phyloP scores from a whole-genome alignment of 1,140 invertebrate genomes.

The Diorhabda elongata region DNA sequence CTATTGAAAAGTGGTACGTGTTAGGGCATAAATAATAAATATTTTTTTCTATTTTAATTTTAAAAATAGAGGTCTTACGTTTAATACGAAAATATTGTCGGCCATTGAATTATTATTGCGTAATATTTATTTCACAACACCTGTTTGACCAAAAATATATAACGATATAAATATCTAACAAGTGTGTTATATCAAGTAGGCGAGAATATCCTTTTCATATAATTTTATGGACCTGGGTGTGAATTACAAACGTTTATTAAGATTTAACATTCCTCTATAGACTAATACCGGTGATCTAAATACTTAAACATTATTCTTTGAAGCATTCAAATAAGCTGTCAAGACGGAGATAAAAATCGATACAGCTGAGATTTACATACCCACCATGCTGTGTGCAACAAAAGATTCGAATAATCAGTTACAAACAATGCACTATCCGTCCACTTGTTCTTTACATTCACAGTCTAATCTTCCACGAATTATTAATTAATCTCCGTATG shows the following conservation, averaged over 20 bases:
- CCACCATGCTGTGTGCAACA: neutral
- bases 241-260: neutral
- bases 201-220: neutral
- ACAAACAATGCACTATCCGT: conserved; percentile 2
- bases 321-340: neutral
- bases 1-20: too few relatives aligned
- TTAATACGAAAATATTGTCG: too few relatives aligned
- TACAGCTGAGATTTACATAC: neutral
- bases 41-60: too few relatives aligned
- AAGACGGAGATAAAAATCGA: neutral
- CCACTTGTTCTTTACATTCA: neutral
- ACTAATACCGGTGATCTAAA: neutral
- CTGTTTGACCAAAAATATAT: too few relatives aligned
- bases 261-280: neutral
- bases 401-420: neutral
- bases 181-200: neutral
- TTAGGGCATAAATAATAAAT: too few relatives aligned
- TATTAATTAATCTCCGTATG: neutral
- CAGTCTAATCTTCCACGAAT: neutral
- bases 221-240: neutral
- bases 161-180: too few relatives aligned
- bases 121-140: too few relatives aligned
- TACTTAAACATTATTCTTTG: conserved; percentile 1
- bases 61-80: too few relatives aligned
- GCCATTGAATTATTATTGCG: too few relatives aligned